A percentile compares a stretch with the other conserved stretches of the same genome.
Evolutionary conservation across 2,797 vertebrate species (phyloP).

Genomic region (Cryptoprocta ferox): DNA sequence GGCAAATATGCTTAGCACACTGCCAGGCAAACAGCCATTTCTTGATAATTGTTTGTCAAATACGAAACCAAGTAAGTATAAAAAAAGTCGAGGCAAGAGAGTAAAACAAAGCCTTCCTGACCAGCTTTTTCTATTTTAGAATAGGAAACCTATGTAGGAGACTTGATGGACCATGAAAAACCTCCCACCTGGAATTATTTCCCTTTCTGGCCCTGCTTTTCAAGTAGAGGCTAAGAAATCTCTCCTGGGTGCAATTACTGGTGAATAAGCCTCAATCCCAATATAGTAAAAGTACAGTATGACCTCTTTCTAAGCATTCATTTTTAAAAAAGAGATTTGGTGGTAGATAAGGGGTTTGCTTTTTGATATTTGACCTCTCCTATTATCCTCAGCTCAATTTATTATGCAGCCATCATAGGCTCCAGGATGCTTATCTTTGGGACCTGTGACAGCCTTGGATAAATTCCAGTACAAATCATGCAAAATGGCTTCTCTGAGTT

Average conservation of each 20-base stretch:
- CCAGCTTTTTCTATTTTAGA: neutral
- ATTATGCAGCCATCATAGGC: neutral
- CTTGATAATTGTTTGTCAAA: neutral
- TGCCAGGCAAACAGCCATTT: neutral
- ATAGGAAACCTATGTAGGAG: neutral
- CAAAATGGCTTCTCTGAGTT: neutral
- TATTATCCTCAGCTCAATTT: neutral
- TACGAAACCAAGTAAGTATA: neutral
- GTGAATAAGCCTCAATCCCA: neutral
- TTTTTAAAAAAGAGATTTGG: neutral
- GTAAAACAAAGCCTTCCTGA: neutral
- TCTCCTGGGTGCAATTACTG: neutral
- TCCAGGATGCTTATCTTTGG: neutral
- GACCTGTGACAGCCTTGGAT: neutral
- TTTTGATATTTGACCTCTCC: neutral
- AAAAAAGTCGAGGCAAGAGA: neutral
- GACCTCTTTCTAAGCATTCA: neutral
- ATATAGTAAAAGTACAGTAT: neutral
- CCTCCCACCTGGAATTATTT: neutral
- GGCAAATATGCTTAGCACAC: neutral
- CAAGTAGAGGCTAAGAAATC: neutral
- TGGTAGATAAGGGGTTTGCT: neutral
- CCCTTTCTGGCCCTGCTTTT: neutral
- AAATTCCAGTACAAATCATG: neutral
- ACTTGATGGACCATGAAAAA: constrained; percentile 27